Evolutionary conservation across 2,113 vertebrate species (phyloP).

Genomic region (Rynchops niger): DNA sequence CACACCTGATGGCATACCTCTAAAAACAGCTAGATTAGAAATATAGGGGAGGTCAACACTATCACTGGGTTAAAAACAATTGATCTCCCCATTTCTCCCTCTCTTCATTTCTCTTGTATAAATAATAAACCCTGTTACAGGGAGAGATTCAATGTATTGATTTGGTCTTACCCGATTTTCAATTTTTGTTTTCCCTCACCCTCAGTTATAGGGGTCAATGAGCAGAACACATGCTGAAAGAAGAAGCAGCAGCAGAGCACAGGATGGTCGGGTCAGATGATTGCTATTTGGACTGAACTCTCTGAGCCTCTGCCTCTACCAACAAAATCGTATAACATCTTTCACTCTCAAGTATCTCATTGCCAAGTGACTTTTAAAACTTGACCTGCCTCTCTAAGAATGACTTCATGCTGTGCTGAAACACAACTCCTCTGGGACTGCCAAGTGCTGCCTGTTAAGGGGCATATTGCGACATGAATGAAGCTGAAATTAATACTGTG

Average conservation of each 20-base stretch:
- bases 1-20: not conserved
- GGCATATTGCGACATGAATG: not conserved
- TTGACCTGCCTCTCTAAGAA: not conserved
- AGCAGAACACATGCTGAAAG: not conserved
- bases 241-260: not conserved
- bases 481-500: not conserved
- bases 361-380: not conserved
- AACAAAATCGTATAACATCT: conserved; percentile 44
- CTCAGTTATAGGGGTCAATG: not conserved
- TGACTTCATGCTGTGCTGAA: not conserved
- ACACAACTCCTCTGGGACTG: not conserved
- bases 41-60: not conserved
- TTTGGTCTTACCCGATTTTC: not conserved
- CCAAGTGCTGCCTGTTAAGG: not conserved
- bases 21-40: not conserved
- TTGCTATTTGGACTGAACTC: conserved; percentile 32
- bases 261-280: conserved; percentile 13
- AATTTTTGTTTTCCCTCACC: not conserved
- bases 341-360: conserved; percentile 46
- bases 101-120: not conserved
- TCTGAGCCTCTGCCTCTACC: conserved; percentile 49
- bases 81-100: not conserved
- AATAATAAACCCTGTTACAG: not conserved
- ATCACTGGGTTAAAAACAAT: not conserved
- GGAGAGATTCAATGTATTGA: not conserved